Conservation (phyloP, 2,113 vertebrate species). For the Xenopus tropicalis region DNA sequence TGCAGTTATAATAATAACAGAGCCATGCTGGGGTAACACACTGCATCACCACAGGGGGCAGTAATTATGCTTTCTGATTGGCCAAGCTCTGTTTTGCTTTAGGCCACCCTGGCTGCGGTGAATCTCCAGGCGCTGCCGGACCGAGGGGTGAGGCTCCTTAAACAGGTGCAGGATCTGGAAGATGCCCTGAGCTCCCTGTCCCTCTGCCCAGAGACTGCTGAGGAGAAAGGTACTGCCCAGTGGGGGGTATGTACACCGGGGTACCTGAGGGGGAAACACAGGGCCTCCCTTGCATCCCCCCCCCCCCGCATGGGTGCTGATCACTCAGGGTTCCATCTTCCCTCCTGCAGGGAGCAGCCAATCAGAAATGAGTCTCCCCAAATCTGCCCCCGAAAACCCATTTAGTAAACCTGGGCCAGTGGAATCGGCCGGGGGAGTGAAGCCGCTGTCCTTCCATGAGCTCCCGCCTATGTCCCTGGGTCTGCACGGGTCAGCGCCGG, state of each 20-base stretch:
- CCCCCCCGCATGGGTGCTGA: no score
- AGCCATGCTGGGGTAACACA: neutral
- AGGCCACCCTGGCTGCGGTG: slow-evolving; percentile 70
- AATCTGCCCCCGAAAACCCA: slow-evolving; percentile 40
- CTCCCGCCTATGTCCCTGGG: slow-evolving; percentile 49
- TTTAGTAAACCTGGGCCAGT: slow-evolving; percentile 45
- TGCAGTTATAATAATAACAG: neutral
- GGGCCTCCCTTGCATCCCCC: neutral
- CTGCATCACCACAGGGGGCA: no score
- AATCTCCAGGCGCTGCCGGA: slow-evolving; percentile 75
- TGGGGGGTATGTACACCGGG: no score
- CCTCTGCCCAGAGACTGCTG: slow-evolving; percentile 45
- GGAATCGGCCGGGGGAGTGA: slow-evolving; percentile 51
- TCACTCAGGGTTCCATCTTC: neutral
- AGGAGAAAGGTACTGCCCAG: slow-evolving; percentile 51
- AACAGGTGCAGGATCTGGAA: slow-evolving; percentile 74
- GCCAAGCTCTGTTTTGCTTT: slow-evolving; percentile 25
- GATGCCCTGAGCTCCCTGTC: slow-evolving; percentile 61
- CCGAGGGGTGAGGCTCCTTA: slow-evolving; percentile 71
- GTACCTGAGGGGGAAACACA: no score
- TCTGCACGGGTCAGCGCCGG: slow-evolving; percentile 31
- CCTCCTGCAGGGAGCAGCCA: neutral
- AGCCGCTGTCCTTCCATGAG: slow-evolving; percentile 34
- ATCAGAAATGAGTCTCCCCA: neutral
- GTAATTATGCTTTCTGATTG: neutral